Percentiles rank a stretch among this genome's conserved stretches.
These are phyloP conservation scores for Scaptomyza flava DNA, from an alignment of 2,888 invertebrate species.

Conservation along the genomic window DNA sequence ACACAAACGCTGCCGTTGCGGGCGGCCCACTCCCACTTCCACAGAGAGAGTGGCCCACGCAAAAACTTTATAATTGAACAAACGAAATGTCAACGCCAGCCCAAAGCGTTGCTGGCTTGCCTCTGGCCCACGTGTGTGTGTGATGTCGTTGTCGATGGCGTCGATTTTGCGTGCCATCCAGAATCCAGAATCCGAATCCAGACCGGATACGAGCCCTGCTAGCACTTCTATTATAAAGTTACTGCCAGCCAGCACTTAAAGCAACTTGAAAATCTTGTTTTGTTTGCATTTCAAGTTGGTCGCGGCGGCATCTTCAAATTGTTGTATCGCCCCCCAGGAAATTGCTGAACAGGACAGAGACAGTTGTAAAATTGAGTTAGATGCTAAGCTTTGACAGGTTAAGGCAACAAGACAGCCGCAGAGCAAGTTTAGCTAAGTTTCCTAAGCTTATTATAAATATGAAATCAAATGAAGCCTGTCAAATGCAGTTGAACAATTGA, in stretches of 20 bases:
- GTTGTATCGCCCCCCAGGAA: conserved; percentile 54
- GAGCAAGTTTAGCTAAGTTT: conserved; percentile 35
- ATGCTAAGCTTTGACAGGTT: conserved; percentile 62
- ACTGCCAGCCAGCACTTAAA: conserved; percentile 25
- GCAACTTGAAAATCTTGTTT: conserved; percentile 43
- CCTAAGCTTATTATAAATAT: conserved; percentile 71
- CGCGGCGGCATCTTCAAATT: conserved; percentile 42
- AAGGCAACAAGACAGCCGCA: conserved; percentile 1
- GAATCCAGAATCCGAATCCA: conserved; percentile 15
- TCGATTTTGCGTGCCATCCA: conserved; percentile 37
- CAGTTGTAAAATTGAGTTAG: conserved; percentile 74
- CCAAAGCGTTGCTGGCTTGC: conserved; percentile 52
- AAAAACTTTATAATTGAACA: conserved; percentile 78
- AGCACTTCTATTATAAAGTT: conserved; percentile 15
- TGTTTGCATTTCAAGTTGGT: conserved; percentile 62
- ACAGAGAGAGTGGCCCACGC: conserved; percentile 40
- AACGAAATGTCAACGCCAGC: conserved; percentile 78
- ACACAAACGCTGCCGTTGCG: not conserved
- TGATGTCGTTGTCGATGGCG: conserved; percentile 44
- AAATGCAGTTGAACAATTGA: conserved; percentile 67
- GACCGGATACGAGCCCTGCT: conserved; percentile 1
- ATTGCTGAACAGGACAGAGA: conserved; percentile 63
- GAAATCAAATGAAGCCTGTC: conserved; percentile 77
- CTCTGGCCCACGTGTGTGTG: conserved; percentile 53
- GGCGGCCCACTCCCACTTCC: not conserved